Evolutionary conservation across 2,888 invertebrate species (phyloP).

Genomic region (Dolichopus griseipennis): DNA sequence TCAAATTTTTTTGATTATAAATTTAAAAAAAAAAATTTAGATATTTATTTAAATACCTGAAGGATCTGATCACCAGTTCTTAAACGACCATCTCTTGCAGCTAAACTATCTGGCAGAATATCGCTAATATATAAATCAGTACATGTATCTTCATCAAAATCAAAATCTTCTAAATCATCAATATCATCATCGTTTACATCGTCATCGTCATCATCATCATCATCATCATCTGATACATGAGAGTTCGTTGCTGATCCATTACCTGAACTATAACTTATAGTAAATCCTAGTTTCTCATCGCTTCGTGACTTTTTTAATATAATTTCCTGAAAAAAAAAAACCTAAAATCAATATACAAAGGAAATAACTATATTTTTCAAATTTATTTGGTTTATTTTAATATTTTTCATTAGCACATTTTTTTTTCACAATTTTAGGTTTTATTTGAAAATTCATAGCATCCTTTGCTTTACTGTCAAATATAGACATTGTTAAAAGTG

Average conservation of each 20-base stretch:
- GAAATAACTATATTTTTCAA: too few species aligned
- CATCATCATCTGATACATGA: conserved; percentile 16
- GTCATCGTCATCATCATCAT: conserved; percentile 5
- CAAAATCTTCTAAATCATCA: conserved; percentile 45
- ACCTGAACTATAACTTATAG: conserved; percentile 55
- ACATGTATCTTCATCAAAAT: conserved; percentile 42
- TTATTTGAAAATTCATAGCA: too few species aligned
- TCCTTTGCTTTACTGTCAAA: too few species aligned
- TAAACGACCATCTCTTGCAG: conserved; percentile 48
- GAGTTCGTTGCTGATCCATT: conserved; percentile 19
- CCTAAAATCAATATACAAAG: too few species aligned
- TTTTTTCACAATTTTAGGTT: too few species aligned
- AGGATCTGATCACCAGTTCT: conserved; percentile 51
- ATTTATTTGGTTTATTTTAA: too few species aligned
- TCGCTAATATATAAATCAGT: conserved; percentile 57
- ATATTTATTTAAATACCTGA: conserved; percentile 38
- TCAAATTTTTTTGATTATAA: too few species aligned
- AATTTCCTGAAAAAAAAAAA: conserved; percentile 46
- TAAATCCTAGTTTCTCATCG: conserved; percentile 54
- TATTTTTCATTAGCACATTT: too few species aligned
- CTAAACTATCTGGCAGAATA: conserved; percentile 48
- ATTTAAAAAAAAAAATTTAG: conserved; percentile 14
- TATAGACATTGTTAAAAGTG: too few species aligned
- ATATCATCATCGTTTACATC: conserved; percentile 10
- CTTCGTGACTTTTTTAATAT: conserved; percentile 48